These are phyloP conservation scores for Grapholita molesta DNA, from an alignment of 1,140 invertebrate genomes.

Conservation along the genomic window DNA sequence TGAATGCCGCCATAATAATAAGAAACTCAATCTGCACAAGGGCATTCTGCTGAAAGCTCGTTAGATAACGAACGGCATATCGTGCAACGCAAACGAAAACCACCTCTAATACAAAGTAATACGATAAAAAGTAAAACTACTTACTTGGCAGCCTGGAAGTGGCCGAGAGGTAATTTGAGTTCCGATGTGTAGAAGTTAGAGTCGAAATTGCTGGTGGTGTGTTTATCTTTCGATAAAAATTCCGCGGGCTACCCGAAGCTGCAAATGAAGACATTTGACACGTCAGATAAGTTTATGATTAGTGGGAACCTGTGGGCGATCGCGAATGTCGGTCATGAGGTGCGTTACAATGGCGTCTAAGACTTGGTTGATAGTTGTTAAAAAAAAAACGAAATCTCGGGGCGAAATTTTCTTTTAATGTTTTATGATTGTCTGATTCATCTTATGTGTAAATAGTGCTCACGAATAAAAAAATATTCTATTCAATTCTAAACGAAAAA, in stretches of 20 bases:
- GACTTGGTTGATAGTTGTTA: too few relatives aligned
- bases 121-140: neutral
- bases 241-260: slow-evolving; percentile 35
- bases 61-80: slow-evolving; percentile 2
- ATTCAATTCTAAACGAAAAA: too few relatives aligned
- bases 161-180: neutral
- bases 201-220: neutral
- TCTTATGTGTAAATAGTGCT: too few relatives aligned
- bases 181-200: neutral
- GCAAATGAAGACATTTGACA: slow-evolving; percentile 35
- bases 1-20: neutral
- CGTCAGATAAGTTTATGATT: slow-evolving; percentile 35
- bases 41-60: slow-evolving; percentile 1
- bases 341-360: too few relatives aligned
- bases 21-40: neutral
- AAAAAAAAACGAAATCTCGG: too few relatives aligned
- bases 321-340: slow-evolving; percentile 24
- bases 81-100: neutral
- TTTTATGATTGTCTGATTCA: too few relatives aligned
- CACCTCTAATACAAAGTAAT: neutral
- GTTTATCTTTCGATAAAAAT: slow-evolving; percentile 42
- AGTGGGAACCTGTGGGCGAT: slow-evolving; percentile 3
- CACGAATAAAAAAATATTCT: too few relatives aligned
- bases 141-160: neutral
- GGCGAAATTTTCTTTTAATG: too few relatives aligned